A percentile compares a stretch with the other conserved stretches of the same genome.
Evolutionary conservation across 2,888 invertebrate genomes (phyloP).

Genomic region (Leptopilina drosophilae): DNA sequence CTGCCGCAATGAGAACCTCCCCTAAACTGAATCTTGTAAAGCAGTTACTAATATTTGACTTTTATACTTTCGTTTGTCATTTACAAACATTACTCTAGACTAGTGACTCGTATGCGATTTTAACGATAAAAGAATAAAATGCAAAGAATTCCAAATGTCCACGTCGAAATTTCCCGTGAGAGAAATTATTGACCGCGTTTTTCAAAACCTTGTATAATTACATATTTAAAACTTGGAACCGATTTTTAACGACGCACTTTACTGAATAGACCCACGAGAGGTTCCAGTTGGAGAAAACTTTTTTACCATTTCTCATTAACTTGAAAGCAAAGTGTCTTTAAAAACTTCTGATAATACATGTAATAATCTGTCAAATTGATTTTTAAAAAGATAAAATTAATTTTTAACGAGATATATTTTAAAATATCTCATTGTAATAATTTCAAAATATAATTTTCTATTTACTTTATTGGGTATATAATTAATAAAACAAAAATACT

Average conservation of each 20-base stretch:
- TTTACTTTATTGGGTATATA: too few relatives aligned
- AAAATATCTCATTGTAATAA: too few relatives aligned
- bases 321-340: background rate
- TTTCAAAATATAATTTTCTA: too few relatives aligned
- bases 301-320: constrained; percentile 15
- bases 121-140: background rate
- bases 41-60: too few relatives aligned
- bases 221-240: constrained; percentile 20
- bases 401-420: background rate
- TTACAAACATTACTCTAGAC: constrained; percentile 15
- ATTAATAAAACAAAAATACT: too few relatives aligned
- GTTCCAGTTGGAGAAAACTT: background rate
- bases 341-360: too few relatives aligned
- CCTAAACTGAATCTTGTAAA: too few relatives aligned
- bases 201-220: constrained; percentile 15
- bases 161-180: constrained; percentile 36
- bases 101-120: constrained; percentile 9
- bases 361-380: too few relatives aligned
- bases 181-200: constrained; percentile 21
- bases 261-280: background rate
- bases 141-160: constrained; percentile 34
- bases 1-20: too few relatives aligned
- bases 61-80: background rate
- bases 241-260: constrained; percentile 18
- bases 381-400: too few relatives aligned